Conservation (phyloP, 2,797 vertebrate species). For the Gobionotothen gibberifrons region DNA sequence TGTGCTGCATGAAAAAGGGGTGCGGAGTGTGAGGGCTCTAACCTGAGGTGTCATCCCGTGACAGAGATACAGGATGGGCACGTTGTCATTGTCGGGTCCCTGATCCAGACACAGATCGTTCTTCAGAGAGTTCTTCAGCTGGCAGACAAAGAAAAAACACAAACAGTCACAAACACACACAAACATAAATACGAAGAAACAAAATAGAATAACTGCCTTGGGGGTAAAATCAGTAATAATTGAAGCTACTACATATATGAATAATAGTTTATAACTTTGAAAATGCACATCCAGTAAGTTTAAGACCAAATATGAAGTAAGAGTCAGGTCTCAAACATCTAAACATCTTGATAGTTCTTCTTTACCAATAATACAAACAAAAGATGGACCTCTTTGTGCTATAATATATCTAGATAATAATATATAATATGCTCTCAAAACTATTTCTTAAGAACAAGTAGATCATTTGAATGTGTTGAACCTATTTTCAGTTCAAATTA, state of each 20-base stretch:
- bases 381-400: neutral
- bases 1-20: constrained; percentile 17
- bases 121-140: constrained; percentile 97
- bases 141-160: constrained; percentile 36
- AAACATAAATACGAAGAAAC: neutral
- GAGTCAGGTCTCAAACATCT: constrained; percentile 9
- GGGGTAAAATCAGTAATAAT: neutral
- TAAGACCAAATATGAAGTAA: neutral
- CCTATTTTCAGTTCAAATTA: neutral
- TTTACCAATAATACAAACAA: neutral
- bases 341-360: neutral
- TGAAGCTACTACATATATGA: neutral
- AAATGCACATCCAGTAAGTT: neutral
- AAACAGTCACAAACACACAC: constrained; percentile 19
- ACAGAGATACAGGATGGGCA: constrained; percentile 97
- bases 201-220: neutral
- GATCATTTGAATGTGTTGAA: neutral
- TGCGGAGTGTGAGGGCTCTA: constrained; percentile 56
- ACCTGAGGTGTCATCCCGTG: constrained; percentile 98
- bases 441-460: neutral
- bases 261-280: neutral
- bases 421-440: neutral
- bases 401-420: too few species aligned
- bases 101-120: constrained; percentile 97
- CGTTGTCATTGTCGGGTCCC: constrained; percentile 95